Conservation (phyloP, 1,140 invertebrate species). For the Drepana arcuata region DNA sequence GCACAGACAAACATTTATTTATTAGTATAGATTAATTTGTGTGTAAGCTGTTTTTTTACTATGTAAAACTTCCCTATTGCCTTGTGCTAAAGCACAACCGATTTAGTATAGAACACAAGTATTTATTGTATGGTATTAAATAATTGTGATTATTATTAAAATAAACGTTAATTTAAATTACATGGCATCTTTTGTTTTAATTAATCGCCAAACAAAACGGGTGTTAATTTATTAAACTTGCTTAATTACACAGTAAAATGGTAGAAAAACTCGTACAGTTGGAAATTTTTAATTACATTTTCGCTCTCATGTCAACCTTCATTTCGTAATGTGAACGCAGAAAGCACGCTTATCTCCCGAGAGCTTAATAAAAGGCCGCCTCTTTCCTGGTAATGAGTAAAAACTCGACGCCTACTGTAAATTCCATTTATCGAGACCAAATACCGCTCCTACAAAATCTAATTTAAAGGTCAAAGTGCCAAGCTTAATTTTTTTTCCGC, state of each 20-base stretch:
- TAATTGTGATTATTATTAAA: too few relatives aligned
- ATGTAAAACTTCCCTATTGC: too few relatives aligned
- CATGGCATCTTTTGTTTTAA: conserved; percentile 1
- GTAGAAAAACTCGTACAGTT: conserved; percentile 12
- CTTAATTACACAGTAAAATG: conserved; percentile 10
- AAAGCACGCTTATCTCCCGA: conserved; percentile 27
- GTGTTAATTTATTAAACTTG: conserved; percentile 6
- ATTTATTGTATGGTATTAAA: too few relatives aligned
- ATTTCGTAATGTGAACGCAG: conserved; percentile 16
- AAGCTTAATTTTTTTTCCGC: too few relatives aligned
- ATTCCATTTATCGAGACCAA: conserved; percentile 11
- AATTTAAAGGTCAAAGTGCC: conserved; percentile 6
- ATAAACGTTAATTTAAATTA: too few relatives aligned
- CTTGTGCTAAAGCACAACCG: too few relatives aligned
- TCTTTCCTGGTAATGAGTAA: conserved; percentile 20
- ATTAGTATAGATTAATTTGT: too few relatives aligned
- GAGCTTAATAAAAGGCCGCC: conserved; percentile 24
- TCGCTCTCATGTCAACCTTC: conserved; percentile 18
- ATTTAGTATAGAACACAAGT: too few relatives aligned
- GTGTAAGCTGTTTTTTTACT: too few relatives aligned
- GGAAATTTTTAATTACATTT: conserved; percentile 25
- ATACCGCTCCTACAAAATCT: conserved; percentile 12
- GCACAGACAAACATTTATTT: too few relatives aligned
- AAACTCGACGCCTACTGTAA: conserved; percentile 7
- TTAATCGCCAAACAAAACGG: neutral